phyloP scores from a whole-genome alignment of 1,140 invertebrate species.

The Adelges cooleyi region DNA sequence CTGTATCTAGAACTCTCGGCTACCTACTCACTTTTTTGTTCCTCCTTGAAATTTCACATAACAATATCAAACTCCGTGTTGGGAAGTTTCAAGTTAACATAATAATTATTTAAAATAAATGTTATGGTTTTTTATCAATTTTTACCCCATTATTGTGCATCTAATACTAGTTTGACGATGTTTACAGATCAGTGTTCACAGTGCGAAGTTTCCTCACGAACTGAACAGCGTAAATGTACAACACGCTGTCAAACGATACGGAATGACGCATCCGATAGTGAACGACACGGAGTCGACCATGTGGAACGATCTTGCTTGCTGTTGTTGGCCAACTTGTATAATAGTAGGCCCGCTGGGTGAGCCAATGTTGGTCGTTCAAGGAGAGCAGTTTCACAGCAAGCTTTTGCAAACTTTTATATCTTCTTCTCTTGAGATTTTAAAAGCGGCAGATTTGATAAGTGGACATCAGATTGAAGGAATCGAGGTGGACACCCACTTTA shows the following conservation, averaged over 20 bases:
- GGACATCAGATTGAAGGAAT: slow-evolving; percentile 20
- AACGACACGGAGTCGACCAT: slow-evolving; percentile 64
- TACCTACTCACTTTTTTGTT: too few species aligned
- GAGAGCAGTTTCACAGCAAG: slow-evolving; percentile 12
- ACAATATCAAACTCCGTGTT: too few species aligned
- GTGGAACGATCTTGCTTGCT: slow-evolving; percentile 63
- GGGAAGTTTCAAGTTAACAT: too few species aligned
- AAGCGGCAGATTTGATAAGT: slow-evolving; percentile 1
- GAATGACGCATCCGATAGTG: slow-evolving; percentile 78
- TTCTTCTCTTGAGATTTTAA: slow-evolving; percentile 4
- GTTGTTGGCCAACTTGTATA: slow-evolving; percentile 74
- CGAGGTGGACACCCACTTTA: too few species aligned
- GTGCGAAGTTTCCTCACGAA: slow-evolving; percentile 90
- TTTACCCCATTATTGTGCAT: too few species aligned
- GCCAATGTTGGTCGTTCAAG: slow-evolving; percentile 9
- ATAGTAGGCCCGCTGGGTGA: neutral
- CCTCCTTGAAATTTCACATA: too few species aligned
- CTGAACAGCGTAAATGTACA: slow-evolving; percentile 63
- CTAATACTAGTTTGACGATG: neutral
- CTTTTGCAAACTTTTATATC: slow-evolving; percentile 14
- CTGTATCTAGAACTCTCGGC: too few species aligned
- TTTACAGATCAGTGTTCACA: slow-evolving; percentile 75
- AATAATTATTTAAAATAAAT: too few species aligned
- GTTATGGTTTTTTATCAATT: slow-evolving; percentile 9
- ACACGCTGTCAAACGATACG: slow-evolving; percentile 68